Conservation (phyloP, 2,888 invertebrate species). For the Stenotaenia linearis region DNA sequence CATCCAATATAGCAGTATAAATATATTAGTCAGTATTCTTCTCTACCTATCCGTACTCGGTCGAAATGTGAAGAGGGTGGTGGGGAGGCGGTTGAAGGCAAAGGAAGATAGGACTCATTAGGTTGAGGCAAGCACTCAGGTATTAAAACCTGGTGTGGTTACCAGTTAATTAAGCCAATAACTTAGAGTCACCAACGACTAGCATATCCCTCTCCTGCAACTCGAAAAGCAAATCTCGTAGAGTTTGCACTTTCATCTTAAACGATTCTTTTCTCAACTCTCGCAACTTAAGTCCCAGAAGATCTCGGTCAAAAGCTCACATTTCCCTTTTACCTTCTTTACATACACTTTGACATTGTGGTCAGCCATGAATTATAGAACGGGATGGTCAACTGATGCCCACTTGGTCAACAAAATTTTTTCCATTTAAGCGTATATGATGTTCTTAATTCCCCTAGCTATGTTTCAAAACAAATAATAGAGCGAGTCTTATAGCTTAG, state of each 20-base stretch:
- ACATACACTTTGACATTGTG: not conserved
- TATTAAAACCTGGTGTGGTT: slow-evolving; percentile 24
- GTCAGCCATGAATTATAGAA: not conserved
- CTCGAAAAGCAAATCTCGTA: not conserved
- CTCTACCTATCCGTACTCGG: not conserved
- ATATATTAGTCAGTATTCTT: not conserved
- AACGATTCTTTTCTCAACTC: not conserved
- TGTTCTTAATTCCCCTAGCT: not conserved
- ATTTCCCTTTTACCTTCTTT: not conserved
- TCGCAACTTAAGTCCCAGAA: not conserved
- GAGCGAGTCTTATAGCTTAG: not conserved
- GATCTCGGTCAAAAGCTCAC: not conserved
- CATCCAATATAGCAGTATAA: not conserved
- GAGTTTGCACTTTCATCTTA: not conserved
- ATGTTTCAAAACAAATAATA: not conserved
- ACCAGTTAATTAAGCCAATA: slow-evolving; percentile 21
- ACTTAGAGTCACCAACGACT: slow-evolving; percentile 7
- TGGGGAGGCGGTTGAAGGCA: not conserved
- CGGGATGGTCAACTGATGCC: not conserved
- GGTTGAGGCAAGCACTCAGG: slow-evolving; percentile 10
- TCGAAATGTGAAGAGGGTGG: not conserved
- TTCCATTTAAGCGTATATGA: too few species aligned
- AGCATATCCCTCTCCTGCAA: not conserved
- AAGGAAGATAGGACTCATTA: not conserved
- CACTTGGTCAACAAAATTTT: not conserved